phyloP scores from a whole-genome alignment of 64 coral and sea anemone genomes.

The Actinia equina region DNA sequence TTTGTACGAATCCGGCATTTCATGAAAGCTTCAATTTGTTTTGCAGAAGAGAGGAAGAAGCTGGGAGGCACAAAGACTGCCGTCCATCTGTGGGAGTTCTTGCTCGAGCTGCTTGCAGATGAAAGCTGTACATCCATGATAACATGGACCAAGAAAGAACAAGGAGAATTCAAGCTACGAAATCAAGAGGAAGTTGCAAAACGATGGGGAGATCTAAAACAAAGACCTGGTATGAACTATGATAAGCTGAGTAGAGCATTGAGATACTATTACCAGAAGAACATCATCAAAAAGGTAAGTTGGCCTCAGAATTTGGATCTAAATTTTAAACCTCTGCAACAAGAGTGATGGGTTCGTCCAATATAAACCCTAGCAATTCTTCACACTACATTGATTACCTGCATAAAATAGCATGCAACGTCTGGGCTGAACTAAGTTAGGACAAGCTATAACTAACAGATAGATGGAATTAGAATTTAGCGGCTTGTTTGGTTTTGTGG shows the following conservation, averaged over 20 bases:
- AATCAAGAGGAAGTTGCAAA: conserved; percentile 67
- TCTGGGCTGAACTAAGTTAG: not conserved
- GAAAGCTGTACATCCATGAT: conserved; percentile 43
- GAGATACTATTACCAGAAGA: conserved; percentile 64
- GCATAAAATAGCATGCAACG: too few relatives aligned
- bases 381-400: too few relatives aligned
- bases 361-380: too few relatives aligned
- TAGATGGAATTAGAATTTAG: not conserved
- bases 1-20: too few relatives aligned
- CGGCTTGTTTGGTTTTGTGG: too few relatives aligned
- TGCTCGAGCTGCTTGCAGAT: conserved; percentile 49
- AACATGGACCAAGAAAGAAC: conserved; percentile 50
- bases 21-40: not conserved
- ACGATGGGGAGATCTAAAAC: conserved; percentile 56
- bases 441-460: not conserved
- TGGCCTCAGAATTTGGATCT: not conserved
- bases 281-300: conserved; percentile 58
- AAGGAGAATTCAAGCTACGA: conserved; percentile 51
- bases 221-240: conserved; percentile 65
- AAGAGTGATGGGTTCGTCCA: too few relatives aligned
- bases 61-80: conserved; percentile 21
- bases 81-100: conserved; percentile 58
- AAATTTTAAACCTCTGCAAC: too few relatives aligned
- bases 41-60: not conserved
- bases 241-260: conserved; percentile 55